Evolutionary conservation across 2,888 invertebrate genomes (phyloP).

Genomic region (Trichopria drosophilae): DNA sequence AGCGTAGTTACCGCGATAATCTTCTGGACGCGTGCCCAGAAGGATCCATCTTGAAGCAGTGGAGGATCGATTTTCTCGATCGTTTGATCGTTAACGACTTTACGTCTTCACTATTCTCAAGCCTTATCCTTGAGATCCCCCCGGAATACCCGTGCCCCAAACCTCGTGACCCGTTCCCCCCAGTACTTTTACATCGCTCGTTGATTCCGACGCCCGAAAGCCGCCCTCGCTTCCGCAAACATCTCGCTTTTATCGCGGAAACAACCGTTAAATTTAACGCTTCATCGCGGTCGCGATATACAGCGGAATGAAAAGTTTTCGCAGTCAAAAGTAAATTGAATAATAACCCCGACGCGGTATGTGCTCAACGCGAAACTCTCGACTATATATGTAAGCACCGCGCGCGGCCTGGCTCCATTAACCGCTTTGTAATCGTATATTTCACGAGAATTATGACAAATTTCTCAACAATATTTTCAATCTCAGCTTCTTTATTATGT

Average conservation of each 20-base stretch:
- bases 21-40: constrained; percentile 25
- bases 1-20: constrained; percentile 27
- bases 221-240: constrained; percentile 1
- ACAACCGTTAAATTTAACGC: constrained; percentile 14
- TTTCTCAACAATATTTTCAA: neutral
- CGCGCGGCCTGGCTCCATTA: too few relatives aligned
- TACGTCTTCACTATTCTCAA: too few relatives aligned
- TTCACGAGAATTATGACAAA: too few relatives aligned
- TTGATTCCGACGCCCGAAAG: too few relatives aligned
- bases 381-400: too few relatives aligned
- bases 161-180: too few relatives aligned
- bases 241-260: constrained; percentile 34
- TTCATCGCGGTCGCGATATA: neutral
- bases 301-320: constrained; percentile 1
- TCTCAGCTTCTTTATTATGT: neutral
- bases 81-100: constrained; percentile 24
- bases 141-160: too few relatives aligned
- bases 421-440: too few relatives aligned
- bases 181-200: neutral
- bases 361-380: too few relatives aligned
- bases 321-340: neutral
- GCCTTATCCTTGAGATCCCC: too few relatives aligned
- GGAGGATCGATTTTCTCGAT: constrained; percentile 13
- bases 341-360: too few relatives aligned
- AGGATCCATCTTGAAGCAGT: constrained; percentile 21